A percentile compares a stretch with the other conserved stretches of the same genome.
phyloP scores from a whole-genome alignment of 2,113 vertebrate species.

The Marcusenius ussheri region DNA sequence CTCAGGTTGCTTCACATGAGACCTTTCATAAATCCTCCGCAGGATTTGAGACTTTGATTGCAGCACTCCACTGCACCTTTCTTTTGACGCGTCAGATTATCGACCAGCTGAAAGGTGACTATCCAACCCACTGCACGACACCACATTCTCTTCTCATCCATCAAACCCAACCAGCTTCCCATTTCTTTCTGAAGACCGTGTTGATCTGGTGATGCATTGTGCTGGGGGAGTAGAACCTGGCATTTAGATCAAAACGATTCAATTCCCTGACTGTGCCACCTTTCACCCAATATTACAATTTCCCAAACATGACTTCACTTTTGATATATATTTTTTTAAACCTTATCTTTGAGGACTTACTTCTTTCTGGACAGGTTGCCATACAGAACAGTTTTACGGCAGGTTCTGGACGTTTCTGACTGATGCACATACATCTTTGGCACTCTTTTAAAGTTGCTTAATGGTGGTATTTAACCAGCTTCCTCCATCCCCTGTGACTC shows the following conservation, averaged over 20 bases:
- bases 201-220: background rate
- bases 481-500: background rate
- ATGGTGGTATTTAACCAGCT: background rate
- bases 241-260: constrained; percentile 2
- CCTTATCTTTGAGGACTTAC: background rate
- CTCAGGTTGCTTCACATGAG: background rate
- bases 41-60: background rate
- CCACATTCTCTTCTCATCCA: background rate
- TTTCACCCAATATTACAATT: background rate
- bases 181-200: background rate
- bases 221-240: background rate
- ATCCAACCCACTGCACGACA: background rate
- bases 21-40: background rate
- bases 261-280: background rate
- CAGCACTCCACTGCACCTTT: background rate
- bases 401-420: background rate
- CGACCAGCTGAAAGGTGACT: background rate
- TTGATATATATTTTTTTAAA: background rate
- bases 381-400: background rate
- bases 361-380: background rate
- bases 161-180: background rate
- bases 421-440: background rate
- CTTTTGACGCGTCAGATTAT: background rate
- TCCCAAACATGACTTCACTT: background rate
- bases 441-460: background rate